A percentile compares a stretch with the other conserved stretches of the same genome.
phyloP scores from a whole-genome alignment of 92 coral and sea anemone genomes.

The Anthopleura xanthogrammica region DNA sequence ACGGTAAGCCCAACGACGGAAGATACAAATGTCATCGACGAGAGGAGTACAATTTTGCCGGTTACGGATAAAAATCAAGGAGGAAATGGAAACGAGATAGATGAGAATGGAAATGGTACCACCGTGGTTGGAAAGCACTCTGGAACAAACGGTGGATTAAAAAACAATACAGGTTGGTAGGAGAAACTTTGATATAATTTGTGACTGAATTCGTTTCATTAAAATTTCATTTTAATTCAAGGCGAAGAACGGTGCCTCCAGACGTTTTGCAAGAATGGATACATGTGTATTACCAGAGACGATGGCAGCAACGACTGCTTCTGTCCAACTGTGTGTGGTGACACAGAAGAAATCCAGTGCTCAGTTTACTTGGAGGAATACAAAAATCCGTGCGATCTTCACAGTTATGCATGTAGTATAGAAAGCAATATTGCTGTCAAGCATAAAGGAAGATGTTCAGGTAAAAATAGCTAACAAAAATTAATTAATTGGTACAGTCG shows the following conservation, averaged over 20 bases:
- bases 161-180: constrained; percentile 27
- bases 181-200: background rate
- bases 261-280: constrained; percentile 49
- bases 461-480: constrained; percentile 9
- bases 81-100: constrained; percentile 31
- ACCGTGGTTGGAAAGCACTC: constrained; percentile 42
- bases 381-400: constrained; percentile 61
- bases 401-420: constrained; percentile 64
- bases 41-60: background rate
- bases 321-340: constrained; percentile 54
- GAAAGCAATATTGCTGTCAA: constrained; percentile 55
- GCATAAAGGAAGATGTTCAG: constrained; percentile 62
- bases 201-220: background rate
- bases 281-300: constrained; percentile 45
- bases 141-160: constrained; percentile 25
- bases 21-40: constrained; percentile 8
- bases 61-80: constrained; percentile 8
- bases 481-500: too few relatives aligned
- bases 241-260: constrained; percentile 28
- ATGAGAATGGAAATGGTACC: constrained; percentile 21
- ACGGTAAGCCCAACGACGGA: constrained; percentile 10
- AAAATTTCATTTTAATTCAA: background rate
- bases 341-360: constrained; percentile 37
- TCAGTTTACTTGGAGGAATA: constrained; percentile 63
- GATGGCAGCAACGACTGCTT: constrained; percentile 33